Base-by-base conservation (phyloP, 2,113 vertebrate genomes). In the Rhineura floridana region DNA sequence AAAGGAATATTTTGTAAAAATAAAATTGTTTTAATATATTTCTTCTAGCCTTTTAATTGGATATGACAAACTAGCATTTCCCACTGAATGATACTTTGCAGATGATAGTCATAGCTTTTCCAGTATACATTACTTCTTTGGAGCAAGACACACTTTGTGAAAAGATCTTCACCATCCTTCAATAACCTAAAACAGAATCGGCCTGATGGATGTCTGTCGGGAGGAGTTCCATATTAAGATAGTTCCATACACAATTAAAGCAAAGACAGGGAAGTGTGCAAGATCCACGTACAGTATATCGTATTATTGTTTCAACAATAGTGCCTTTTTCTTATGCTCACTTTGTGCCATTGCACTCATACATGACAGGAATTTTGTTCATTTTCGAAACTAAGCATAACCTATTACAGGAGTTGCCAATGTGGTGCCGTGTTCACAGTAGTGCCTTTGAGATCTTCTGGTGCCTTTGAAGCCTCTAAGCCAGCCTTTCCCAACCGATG, bases 1-100 rank as follows among this genome's bases (percentile, higher is more conserved):
- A 93, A 85, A 70, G 5, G 79, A 36, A 21, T 69, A 4, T 88
- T 93, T 91, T 93, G 21, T 93, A 90, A 39, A 65, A 93, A 89
- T 92, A 94, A 92, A 93, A 30, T 83, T 87, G 70, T 85, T n/a
- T 90, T 81, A 30, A 6, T 0, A 0, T 86, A 82, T 83, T 85
- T 36, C 1, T 81, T 81, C 23, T 73, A 70, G 39, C 13, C 23
- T 42, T 50, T 80, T 78, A 78, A 67, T 33, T 30, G 62, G 28
- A 2, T 25, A 8, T 36, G 21, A n/a, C 55, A 86, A 50, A 36
- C 1, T 52, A 79, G 36, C 25, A n/a, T 52, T 70, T 52, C 65
- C 33, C 50, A 44, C 8, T 59, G 59, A 75, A 36, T 28, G 30
- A 28, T 75, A 39, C 1, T 39, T 21, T 46, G 15, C 55, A 82